Conservation (phyloP, 2,113 vertebrate species). For the Semnornis frantzii region DNA sequence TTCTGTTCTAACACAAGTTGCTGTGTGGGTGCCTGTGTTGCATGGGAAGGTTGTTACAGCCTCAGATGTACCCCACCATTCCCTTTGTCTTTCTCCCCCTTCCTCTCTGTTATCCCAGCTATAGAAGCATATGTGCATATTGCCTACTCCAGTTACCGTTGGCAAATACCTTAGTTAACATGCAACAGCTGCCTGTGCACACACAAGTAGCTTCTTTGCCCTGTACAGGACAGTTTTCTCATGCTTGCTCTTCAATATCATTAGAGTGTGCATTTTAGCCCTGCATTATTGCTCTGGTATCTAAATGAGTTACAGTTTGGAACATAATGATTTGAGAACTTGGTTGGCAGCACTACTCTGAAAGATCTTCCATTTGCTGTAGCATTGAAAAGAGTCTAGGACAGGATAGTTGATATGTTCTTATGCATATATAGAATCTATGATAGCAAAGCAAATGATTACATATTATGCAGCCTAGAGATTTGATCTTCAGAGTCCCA, state of each 20-base stretch:
- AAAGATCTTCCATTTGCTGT: background rate
- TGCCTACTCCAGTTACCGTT: background rate
- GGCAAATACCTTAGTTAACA: background rate
- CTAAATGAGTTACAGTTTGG: background rate
- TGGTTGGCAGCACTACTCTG: background rate
- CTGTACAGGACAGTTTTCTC: background rate
- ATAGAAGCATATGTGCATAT: background rate
- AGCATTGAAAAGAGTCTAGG: background rate
- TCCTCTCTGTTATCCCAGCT: background rate
- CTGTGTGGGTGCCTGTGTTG: too few relatives aligned
- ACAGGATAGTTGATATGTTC: background rate
- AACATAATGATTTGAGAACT: background rate
- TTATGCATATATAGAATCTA: background rate
- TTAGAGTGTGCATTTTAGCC: background rate
- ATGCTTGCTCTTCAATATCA: background rate
- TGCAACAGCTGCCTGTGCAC: background rate
- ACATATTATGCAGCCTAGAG: background rate
- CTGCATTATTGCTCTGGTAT: background rate
- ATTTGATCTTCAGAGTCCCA: background rate
- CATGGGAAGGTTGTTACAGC: too few relatives aligned
- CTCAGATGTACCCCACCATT: background rate
- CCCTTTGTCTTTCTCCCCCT: background rate
- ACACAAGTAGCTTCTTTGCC: background rate
- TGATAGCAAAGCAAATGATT: background rate
- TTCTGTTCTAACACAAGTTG: too few relatives aligned